Conservation (phyloP, 2,888 invertebrate genomes). For the Folsomia manolachei region DNA sequence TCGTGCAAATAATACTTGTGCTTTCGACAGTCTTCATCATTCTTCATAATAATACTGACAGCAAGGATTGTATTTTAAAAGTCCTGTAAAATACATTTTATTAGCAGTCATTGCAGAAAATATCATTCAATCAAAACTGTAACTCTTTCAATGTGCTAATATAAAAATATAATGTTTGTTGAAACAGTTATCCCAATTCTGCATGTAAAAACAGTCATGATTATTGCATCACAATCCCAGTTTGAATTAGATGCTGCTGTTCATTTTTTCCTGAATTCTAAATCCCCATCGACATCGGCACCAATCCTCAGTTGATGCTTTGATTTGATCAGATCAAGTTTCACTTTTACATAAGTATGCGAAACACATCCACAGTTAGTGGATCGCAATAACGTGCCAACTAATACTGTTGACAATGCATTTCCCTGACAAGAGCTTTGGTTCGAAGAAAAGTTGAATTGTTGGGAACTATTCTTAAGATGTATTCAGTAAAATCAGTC, state of each 20-base stretch:
- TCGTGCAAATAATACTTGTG: too few species aligned
- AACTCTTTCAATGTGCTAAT: too few species aligned
- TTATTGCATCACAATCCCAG: neutral
- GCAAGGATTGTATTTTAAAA: too few species aligned
- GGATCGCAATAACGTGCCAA: too few species aligned
- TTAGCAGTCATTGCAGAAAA: too few species aligned
- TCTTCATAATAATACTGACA: too few species aligned
- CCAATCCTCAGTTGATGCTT: neutral
- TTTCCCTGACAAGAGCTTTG: neutral
- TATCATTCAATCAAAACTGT: neutral
- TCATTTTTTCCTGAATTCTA: neutral
- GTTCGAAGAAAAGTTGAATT: neutral
- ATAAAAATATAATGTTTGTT: neutral
- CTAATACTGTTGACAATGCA: conserved; percentile 4
- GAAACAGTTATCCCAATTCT: neutral
- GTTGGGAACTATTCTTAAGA: neutral
- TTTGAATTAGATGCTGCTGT: neutral
- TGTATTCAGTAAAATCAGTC: too few species aligned
- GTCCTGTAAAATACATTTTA: too few species aligned
- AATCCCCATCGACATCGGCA: too few species aligned
- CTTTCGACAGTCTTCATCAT: too few species aligned
- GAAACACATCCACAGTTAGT: too few species aligned
- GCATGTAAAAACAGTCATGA: neutral
- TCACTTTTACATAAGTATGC: conserved; percentile 1
- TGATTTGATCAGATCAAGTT: conserved; percentile 16